A percentile compares a stretch with the other conserved stretches of the same genome.
These are phyloP conservation scores for Drosophila melanica DNA, from an alignment of 1,140 invertebrate genomes.

Conservation along the genomic window DNA sequence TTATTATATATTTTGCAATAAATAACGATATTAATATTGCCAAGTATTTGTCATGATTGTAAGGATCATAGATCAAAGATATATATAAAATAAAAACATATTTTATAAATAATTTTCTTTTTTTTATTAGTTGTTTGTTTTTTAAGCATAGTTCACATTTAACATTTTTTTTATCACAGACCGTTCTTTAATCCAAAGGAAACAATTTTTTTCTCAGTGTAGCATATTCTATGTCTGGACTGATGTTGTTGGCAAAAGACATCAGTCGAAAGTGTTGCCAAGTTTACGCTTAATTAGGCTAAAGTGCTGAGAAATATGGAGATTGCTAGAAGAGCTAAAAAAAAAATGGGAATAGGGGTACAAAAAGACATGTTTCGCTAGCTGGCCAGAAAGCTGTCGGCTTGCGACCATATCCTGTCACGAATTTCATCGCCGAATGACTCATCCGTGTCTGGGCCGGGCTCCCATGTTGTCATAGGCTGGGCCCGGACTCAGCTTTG, in stretches of 20 bases:
- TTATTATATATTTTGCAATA: too few species aligned
- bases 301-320: slow-evolving; percentile 43
- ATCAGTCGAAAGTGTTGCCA: slow-evolving; percentile 65
- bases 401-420: slow-evolving; percentile 1
- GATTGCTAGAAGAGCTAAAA: neutral
- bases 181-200: neutral
- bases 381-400: neutral
- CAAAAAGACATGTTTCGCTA: neutral
- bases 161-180: neutral
- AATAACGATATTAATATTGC: too few species aligned
- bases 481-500: neutral
- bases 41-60: too few species aligned
- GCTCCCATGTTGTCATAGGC: slow-evolving; percentile 23
- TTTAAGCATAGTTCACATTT: neutral
- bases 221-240: slow-evolving; percentile 34
- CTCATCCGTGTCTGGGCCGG: slow-evolving; percentile 34
- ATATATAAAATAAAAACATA: too few species aligned
- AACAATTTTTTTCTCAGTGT: slow-evolving; percentile 1
- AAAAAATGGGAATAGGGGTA: neutral
- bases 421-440: slow-evolving; percentile 28
- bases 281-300: slow-evolving; percentile 77
- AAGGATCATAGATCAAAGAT: too few species aligned
- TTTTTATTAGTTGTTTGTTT: too few species aligned
- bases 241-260: slow-evolving; percentile 26
- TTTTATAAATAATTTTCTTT: too few species aligned